Conservation (phyloP, 2,113 vertebrate species). For the Podocnemis expansa region DNA sequence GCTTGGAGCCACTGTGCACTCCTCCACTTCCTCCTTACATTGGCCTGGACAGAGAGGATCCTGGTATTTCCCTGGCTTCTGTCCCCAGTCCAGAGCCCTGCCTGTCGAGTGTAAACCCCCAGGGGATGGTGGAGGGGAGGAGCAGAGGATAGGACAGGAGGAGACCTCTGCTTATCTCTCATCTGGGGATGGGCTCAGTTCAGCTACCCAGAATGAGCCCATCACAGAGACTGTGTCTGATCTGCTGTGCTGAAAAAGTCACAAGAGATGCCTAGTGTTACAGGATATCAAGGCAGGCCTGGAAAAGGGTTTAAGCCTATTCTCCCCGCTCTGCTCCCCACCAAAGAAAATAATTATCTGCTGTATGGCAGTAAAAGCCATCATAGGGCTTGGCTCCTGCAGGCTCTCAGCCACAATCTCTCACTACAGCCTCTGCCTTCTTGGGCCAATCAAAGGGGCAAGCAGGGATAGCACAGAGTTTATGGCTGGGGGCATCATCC, state of each 20-base stretch:
- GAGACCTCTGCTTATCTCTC: slow-evolving; percentile 33
- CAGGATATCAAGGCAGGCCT: slow-evolving; percentile 58
- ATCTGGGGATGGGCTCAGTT: slow-evolving; percentile 10
- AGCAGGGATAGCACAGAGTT: background rate
- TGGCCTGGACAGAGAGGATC: background rate
- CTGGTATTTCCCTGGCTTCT: background rate
- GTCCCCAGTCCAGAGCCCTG: background rate
- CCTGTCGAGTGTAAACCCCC: background rate
- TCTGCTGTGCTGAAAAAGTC: slow-evolving; percentile 41
- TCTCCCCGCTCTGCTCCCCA: slow-evolving; percentile 1
- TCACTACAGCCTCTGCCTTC: background rate
- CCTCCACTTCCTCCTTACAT: background rate
- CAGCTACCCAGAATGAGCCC: slow-evolving; percentile 6
- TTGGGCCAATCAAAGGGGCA: background rate
- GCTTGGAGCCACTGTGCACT: background rate
- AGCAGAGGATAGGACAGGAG: background rate
- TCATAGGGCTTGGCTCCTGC: background rate
- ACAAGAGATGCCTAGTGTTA: slow-evolving; percentile 36
- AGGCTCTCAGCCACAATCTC: background rate
- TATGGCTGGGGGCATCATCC: background rate
- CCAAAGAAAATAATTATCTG: background rate
- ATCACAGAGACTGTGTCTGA: background rate
- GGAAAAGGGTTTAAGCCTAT: slow-evolving; percentile 38
- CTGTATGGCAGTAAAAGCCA: fast-evolving
- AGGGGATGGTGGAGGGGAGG: background rate